Evolutionary conservation across 2,888 invertebrate genomes (phyloP).

Genomic region (Cephus runcator): DNA sequence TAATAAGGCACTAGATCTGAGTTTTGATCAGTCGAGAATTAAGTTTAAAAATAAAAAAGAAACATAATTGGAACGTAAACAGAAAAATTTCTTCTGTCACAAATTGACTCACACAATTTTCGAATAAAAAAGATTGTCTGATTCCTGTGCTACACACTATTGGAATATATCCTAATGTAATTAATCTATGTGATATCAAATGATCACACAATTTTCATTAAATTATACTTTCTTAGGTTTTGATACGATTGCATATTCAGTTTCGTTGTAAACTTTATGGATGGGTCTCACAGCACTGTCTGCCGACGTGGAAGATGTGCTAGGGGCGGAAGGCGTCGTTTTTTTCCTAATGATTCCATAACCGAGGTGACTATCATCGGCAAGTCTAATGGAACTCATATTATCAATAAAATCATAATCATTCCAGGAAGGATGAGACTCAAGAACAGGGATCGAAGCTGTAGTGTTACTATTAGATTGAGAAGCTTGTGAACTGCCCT

Average conservation of each 20-base stretch:
- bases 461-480: constrained; percentile 26
- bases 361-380: constrained; percentile 84
- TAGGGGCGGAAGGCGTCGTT: constrained; percentile 45
- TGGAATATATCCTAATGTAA: background rate
- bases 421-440: constrained; percentile 68
- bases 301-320: constrained; percentile 58
- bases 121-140: background rate
- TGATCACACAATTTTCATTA: background rate
- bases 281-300: constrained; percentile 66
- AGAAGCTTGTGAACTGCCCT: constrained; percentile 37
- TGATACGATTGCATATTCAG: constrained; percentile 85
- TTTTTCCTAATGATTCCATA: constrained; percentile 81
- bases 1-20: constrained; percentile 42
- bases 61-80: background rate
- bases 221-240: constrained; percentile 84
- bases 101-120: background rate
- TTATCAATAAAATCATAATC: constrained; percentile 80
- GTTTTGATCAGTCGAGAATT: constrained; percentile 38
- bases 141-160: background rate
- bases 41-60: background rate
- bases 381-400: constrained; percentile 77
- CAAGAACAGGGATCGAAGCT: constrained; percentile 31
- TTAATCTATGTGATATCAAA: background rate
- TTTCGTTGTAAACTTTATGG: constrained; percentile 80
- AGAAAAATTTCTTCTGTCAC: background rate